phyloP scores from a whole-genome alignment of 1,140 invertebrate genomes.

The Polypedilum pembai region DNA sequence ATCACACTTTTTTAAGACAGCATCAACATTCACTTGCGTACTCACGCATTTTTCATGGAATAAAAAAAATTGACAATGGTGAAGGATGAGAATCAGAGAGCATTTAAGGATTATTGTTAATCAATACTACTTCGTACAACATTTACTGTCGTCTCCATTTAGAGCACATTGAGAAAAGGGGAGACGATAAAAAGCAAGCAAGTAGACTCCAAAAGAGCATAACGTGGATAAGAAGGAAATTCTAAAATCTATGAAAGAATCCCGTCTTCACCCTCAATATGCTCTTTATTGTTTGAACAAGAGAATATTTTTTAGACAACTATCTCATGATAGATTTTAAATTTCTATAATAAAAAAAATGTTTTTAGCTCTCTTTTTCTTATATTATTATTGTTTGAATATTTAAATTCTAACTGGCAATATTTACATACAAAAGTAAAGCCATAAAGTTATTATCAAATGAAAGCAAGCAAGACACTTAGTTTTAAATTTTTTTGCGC shows the following conservation, averaged over 20 bases:
- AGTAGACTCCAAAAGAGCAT: not conserved
- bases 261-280: not conserved
- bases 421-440: too few relatives aligned
- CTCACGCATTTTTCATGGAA: not conserved
- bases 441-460: too few relatives aligned
- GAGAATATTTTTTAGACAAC: too few relatives aligned
- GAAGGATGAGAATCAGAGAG: not conserved
- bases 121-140: not conserved
- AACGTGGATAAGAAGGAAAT: not conserved
- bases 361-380: too few relatives aligned
- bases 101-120: constrained; percentile 8
- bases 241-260: not conserved
- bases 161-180: too few relatives aligned
- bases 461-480: too few relatives aligned
- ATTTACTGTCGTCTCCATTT: not conserved
- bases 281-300: not conserved
- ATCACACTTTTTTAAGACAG: not conserved
- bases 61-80: not conserved
- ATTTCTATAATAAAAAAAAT: too few relatives aligned
- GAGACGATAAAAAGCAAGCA: not conserved
- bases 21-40: not conserved
- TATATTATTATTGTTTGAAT: too few relatives aligned
- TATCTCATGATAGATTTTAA: too few relatives aligned
- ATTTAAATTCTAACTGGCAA: too few relatives aligned
- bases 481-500: too few relatives aligned